Percentiles rank a stretch among this genome's conserved stretches.
Conservation (phyloP, 2,888 invertebrate species). For the Anticlea derivata region DNA sequence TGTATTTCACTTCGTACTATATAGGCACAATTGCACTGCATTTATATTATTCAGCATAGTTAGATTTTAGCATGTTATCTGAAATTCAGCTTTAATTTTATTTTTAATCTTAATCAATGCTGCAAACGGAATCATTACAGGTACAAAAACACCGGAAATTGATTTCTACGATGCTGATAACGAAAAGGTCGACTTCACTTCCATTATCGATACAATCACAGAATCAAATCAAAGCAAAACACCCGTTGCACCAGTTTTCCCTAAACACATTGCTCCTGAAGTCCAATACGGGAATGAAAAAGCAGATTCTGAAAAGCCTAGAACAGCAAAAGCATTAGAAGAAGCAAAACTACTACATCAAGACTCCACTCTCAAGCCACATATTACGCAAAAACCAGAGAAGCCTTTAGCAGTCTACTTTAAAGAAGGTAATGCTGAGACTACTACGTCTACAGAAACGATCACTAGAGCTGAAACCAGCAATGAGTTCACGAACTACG, state of each 20-base stretch:
- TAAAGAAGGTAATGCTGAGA: constrained; percentile 55
- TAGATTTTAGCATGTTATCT: background rate
- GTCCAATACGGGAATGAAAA: constrained; percentile 81
- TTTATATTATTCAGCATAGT: too few relatives aligned
- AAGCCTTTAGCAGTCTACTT: constrained; percentile 73
- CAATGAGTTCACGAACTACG: constrained; percentile 58
- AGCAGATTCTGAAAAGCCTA: constrained; percentile 63
- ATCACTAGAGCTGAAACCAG: constrained; percentile 59
- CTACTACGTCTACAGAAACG: constrained; percentile 53
- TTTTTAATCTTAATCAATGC: constrained; percentile 32
- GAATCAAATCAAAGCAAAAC: constrained; percentile 52
- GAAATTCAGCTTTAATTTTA: background rate
- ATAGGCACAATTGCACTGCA: constrained; percentile 3
- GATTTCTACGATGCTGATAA: constrained; percentile 72
- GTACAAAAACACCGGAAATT: constrained; percentile 73
- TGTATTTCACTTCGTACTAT: background rate
- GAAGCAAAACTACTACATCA: constrained; percentile 44
- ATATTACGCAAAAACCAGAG: constrained; percentile 76
- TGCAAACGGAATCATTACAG: constrained; percentile 58
- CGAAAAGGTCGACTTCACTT: constrained; percentile 52
- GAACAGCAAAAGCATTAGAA: constrained; percentile 60
- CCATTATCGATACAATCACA: constrained; percentile 48
- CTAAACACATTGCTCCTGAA: constrained; percentile 73
- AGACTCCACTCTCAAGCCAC: constrained; percentile 72
- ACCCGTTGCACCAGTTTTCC: constrained; percentile 69